These are phyloP conservation scores for Eulithis prunata DNA, from an alignment of 2,888 invertebrate genomes.

Conservation along the genomic window DNA sequence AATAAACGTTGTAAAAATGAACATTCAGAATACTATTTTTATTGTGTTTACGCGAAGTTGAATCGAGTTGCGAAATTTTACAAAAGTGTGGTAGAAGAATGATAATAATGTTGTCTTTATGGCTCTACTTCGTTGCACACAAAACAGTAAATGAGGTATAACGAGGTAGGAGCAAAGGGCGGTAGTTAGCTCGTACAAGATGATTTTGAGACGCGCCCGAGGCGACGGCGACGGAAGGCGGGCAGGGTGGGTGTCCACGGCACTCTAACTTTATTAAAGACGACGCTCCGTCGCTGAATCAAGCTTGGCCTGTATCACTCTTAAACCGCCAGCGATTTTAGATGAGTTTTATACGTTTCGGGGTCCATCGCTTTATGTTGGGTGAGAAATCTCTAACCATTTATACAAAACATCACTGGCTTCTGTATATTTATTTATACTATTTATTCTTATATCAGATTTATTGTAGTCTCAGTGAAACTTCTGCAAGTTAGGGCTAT, in stretches of 20 bases:
- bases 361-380: not conserved
- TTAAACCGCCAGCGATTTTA: constrained; percentile 1
- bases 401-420: not conserved
- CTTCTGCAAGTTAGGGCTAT: constrained; percentile 6
- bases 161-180: constrained; percentile 52
- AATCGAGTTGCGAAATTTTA: constrained; percentile 2
- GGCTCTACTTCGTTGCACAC: constrained; percentile 51
- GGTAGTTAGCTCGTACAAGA: constrained; percentile 66
- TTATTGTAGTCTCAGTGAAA: constrained; percentile 11
- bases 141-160: constrained; percentile 55
- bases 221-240: constrained; percentile 58
- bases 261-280: constrained; percentile 80
- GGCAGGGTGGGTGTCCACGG: constrained; percentile 59
- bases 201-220: constrained; percentile 60
- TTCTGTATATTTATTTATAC: not conserved
- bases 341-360: constrained; percentile 7
- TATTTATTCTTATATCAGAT: not conserved
- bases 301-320: constrained; percentile 52
- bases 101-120: constrained; percentile 47
- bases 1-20: not conserved
- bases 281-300: constrained; percentile 70
- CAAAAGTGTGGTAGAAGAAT: constrained; percentile 6
- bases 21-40: not conserved
- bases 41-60: constrained; percentile 3
- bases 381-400: not conserved